Conservation (phyloP, 1,140 invertebrate genomes). For the Pollicipes pollicipes region DNA sequence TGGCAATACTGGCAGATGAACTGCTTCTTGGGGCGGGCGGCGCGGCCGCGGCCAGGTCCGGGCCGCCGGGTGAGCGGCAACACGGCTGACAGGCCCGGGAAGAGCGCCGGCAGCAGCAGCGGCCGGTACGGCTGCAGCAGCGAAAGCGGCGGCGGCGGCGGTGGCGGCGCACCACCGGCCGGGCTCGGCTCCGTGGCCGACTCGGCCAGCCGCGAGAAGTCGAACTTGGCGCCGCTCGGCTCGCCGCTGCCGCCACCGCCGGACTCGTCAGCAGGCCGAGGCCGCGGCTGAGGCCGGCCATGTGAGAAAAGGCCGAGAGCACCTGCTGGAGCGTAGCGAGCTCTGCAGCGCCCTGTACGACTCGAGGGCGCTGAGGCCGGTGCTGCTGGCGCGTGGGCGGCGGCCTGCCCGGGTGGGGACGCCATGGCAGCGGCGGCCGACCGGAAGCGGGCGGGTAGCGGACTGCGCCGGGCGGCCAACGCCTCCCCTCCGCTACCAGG, state of each 20-base stretch:
- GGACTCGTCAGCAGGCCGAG: conserved; percentile 17
- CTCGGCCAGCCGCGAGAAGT: conserved; percentile 26
- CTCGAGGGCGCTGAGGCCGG: conserved; percentile 13
- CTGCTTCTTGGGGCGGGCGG: conserved; percentile 79
- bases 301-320: conserved; percentile 1
- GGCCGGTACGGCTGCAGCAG: conserved; percentile 7
- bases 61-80: conserved; percentile 39
- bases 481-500: background rate
- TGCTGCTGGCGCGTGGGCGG: too few species aligned
- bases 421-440: conserved; percentile 6
- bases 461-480: too few species aligned
- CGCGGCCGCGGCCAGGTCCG: conserved; percentile 27
- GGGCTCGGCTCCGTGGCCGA: conserved; percentile 20
- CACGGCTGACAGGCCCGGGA: conserved; percentile 42
- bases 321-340: conserved; percentile 16
- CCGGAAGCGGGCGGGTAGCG: too few species aligned
- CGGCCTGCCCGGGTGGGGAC: background rate
- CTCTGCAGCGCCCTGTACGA: conserved; percentile 15
- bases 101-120: conserved; percentile 48
- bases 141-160: conserved; percentile 11
- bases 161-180: conserved; percentile 8
- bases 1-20: conserved; percentile 97
- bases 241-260: too few species aligned
- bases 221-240: conserved; percentile 28
- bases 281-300: conserved; percentile 3